Percentiles rank a stretch among this genome's conserved stretches.
Evolutionary conservation across 2,113 vertebrate species (phyloP).

Genomic region (Cyprinodon variegatus): DNA sequence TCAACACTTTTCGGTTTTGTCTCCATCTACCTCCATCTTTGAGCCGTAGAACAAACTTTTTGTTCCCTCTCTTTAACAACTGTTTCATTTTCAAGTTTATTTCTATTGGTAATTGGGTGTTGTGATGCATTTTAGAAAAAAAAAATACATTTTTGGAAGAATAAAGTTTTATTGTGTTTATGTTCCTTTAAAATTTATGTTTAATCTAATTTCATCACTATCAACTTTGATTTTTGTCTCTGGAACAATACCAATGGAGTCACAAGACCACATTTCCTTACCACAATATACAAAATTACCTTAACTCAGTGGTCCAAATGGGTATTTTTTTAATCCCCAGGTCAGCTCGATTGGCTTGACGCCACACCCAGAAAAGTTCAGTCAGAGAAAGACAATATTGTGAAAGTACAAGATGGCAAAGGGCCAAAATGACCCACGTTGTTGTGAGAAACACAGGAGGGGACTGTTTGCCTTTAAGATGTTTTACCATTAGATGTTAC

Average conservation of each 20-base stretch:
- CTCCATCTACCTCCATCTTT: neutral
- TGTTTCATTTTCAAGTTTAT: too few relatives aligned
- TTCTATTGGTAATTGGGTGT: too few relatives aligned
- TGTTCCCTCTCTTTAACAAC: neutral
- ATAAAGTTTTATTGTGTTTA: neutral
- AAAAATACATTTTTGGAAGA: neutral
- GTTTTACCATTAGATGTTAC: conserved; percentile 24
- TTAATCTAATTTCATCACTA: neutral
- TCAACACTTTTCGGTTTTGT: neutral
- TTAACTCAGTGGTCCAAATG: neutral
- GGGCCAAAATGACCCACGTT: neutral
- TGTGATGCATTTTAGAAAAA: too few relatives aligned
- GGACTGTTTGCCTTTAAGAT: conserved; percentile 62
- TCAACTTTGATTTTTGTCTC: neutral
- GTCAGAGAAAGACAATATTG: neutral
- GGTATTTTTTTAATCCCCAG: neutral
- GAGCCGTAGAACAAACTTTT: neutral
- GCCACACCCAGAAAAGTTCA: neutral
- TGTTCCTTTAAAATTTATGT: neutral
- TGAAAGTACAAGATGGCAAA: neutral
- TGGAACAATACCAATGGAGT: neutral
- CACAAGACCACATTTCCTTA: neutral
- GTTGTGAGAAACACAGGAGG: conserved; percentile 1
- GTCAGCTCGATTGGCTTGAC: neutral
- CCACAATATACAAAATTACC: neutral